Conservation (phyloP, 2,888 invertebrate genomes). For the Oscheius sp. region DNA sequence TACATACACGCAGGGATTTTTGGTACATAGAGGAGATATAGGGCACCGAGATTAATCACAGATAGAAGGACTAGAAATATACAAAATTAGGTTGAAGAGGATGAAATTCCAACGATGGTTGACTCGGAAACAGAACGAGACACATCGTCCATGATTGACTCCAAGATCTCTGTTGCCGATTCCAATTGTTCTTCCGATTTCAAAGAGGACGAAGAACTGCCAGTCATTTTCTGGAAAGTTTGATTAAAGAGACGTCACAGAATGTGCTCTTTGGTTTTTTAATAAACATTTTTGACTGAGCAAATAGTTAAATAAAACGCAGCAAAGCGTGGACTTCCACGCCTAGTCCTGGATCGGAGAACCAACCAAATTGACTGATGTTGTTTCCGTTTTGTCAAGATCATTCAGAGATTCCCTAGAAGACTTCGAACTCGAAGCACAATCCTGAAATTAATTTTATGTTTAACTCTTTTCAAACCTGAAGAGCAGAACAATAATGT, state of each 20-base stretch:
- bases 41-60: background rate
- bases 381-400: background rate
- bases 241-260: background rate
- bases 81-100: background rate
- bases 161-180: background rate
- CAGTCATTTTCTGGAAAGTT: background rate
- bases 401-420: conserved; percentile 18
- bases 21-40: background rate
- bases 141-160: background rate
- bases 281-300: no score
- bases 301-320: no score
- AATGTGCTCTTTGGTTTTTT: no score
- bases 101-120: background rate
- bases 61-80: background rate
- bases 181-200: background rate
- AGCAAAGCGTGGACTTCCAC: no score
- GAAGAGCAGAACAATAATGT: conserved; percentile 91
- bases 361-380: no score
- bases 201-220: conserved; percentile 19
- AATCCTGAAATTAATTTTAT: background rate
- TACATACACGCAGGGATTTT: no score
- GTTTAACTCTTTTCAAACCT: conserved; percentile 71
- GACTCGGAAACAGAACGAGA: conserved; percentile 23
- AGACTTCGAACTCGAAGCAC: conserved; percentile 8
- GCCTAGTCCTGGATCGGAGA: background rate